Evolutionary conservation across 2,888 invertebrate species (phyloP), one percentile per base, ranked within the genome.

Genomic region (Nemotelus nigrinus): DNA sequence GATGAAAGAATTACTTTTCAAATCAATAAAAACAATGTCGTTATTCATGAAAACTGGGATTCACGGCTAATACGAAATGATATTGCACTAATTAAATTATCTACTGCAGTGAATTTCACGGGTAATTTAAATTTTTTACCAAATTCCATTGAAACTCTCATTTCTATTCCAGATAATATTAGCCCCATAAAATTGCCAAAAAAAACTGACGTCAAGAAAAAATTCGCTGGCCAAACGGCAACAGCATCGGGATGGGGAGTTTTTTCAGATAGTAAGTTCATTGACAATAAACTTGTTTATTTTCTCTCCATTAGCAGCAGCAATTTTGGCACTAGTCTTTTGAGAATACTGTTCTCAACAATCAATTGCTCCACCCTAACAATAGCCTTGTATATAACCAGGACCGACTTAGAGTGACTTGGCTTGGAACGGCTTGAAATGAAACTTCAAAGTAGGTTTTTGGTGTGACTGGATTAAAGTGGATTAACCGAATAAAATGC

Each of bases 231-330:
- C 71, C 84, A 85, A 74, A 80, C 84, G 41, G 87, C 85, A 43
- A 83, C 85, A 5, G 88, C 88, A 64, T 88, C 87, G 43, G 89
- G 89, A 7, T 89, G 89, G 89, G 89, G 89, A 7, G 85, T 85
- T 57, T 85, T 84, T 57, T 80, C 82, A 43, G 85, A 86, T 72
- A 57, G 81, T 81, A 77, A 78, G 80, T n/a, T n/a, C n/a, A n/a
- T n/a, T n/a, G n/a, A n/a, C 53, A 64, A 50, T 25, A 25, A 7
- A 25, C 55, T 70, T 50, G 2, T 2, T 47, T 47, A 45, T 65
- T 45, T 55, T 55, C 4, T 68, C 57, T 76, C 65, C 47, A 10
- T 10, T 39, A 64, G 8, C 5, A 58, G n/a, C 5, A 10, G 6
- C 2, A 25, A 25, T 25, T 25, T 25, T 60, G n/a, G 60, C 2